phyloP scores from a whole-genome alignment of 2,113 vertebrate genomes.

The Atrichornis clamosus region DNA sequence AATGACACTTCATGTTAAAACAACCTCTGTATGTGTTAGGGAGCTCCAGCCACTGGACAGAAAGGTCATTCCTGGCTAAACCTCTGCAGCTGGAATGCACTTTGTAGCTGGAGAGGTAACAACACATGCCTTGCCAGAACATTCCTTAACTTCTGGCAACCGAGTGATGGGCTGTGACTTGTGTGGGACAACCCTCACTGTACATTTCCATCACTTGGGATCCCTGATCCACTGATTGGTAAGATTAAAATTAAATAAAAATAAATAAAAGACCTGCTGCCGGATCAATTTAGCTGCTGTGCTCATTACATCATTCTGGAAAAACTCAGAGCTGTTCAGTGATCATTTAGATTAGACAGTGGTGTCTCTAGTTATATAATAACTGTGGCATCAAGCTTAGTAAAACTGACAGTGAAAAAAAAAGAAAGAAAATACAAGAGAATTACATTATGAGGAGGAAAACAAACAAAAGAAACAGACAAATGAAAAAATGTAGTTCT shows the following conservation, averaged over 20 bases:
- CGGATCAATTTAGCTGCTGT: background rate
- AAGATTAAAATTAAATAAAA: background rate
- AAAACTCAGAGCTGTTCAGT: background rate
- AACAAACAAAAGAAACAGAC: background rate
- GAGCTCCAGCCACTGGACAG: background rate
- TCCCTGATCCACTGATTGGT: background rate
- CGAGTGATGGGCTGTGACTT: background rate
- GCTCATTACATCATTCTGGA: background rate
- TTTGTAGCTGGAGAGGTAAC: background rate
- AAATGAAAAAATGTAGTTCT: background rate
- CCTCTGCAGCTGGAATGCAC: background rate
- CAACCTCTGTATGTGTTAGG: background rate
- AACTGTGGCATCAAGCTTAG: background rate
- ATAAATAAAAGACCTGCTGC: background rate
- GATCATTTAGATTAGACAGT: background rate
- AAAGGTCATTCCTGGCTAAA: conserved; percentile 9
- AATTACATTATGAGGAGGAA: background rate
- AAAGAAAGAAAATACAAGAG: background rate
- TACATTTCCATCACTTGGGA: background rate
- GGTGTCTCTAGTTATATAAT: background rate
- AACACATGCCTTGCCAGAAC: background rate
- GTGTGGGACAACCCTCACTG: background rate
- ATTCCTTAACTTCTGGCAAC: conserved; percentile 13
- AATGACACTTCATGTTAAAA: background rate
- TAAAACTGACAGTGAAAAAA: background rate